Percentiles rank a stretch among this genome's conserved stretches.
phyloP scores from a whole-genome alignment of 2,113 vertebrate species.

The Zosterops pallidus region DNA sequence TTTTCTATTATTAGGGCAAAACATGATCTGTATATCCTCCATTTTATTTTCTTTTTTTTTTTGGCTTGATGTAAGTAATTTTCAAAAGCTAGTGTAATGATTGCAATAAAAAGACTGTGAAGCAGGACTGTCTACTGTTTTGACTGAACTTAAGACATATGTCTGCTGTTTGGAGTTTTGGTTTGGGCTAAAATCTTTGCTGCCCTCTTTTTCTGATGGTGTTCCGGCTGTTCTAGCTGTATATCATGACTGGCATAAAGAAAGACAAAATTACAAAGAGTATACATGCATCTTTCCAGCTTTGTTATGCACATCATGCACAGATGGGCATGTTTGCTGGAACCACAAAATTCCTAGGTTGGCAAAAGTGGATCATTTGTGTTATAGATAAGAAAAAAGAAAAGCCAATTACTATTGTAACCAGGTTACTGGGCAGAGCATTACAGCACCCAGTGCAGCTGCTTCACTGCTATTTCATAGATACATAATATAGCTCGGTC shows the following conservation, averaged over 20 bases:
- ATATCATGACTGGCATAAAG: background rate
- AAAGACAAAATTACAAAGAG: background rate
- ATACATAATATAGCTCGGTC: background rate
- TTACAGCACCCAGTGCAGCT: background rate
- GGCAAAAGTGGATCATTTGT: background rate
- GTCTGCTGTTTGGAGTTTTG: background rate
- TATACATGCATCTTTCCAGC: background rate
- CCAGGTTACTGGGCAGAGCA: background rate
- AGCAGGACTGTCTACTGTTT: background rate
- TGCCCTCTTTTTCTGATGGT: background rate
- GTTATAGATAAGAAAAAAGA: background rate
- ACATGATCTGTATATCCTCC: background rate
- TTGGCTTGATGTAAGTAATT: background rate
- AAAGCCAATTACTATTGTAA: background rate
- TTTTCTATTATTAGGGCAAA: background rate
- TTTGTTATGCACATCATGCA: background rate
- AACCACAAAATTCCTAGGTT: slow-evolving; percentile 8
- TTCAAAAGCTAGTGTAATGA: background rate
- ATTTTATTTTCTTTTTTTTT: background rate
- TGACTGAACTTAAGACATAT: background rate
- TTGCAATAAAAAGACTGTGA: background rate
- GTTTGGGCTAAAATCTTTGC: background rate
- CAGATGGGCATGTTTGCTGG: background rate
- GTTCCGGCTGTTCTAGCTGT: background rate
- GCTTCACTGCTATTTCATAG: background rate